Percentiles rank a stretch among this genome's conserved stretches.
phyloP scores from a whole-genome alignment of 2,888 invertebrate genomes.

The Mellilla xanthometata region DNA sequence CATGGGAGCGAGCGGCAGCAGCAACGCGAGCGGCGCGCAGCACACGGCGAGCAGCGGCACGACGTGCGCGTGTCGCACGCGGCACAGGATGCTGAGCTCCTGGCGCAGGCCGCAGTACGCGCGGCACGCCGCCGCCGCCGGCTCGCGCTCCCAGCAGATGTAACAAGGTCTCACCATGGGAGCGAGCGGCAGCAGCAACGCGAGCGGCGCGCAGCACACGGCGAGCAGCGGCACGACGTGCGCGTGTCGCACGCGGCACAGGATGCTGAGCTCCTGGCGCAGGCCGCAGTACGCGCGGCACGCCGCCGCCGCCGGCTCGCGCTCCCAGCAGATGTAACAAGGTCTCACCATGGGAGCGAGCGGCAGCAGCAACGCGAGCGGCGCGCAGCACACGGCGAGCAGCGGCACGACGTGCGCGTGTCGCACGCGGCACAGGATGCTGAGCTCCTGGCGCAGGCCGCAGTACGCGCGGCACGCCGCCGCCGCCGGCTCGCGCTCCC shows the following conservation, averaged over 20 bases:
- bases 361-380: constrained; percentile 93
- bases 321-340: too few relatives aligned
- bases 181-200: constrained; percentile 94
- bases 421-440: constrained; percentile 91
- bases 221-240: constrained; percentile 97
- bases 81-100: constrained; percentile 93
- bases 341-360: too few relatives aligned
- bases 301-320: constrained; percentile 95
- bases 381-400: constrained; percentile 94
- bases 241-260: constrained; percentile 92
- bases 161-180: too few relatives aligned
- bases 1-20: constrained; percentile 93
- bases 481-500: constrained; percentile 96
- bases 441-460: constrained; percentile 96
- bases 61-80: constrained; percentile 94
- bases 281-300: constrained; percentile 98
- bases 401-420: constrained; percentile 97
- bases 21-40: constrained; percentile 93
- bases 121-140: constrained; percentile 95
- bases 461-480: constrained; percentile 98
- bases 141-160: too few relatives aligned
- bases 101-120: constrained; percentile 98
- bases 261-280: constrained; percentile 95
- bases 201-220: constrained; percentile 93
- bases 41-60: constrained; percentile 96